Evolutionary conservation across 2,797 vertebrate genomes (phyloP).

Genomic region (Xiphophorus birchmanni): DNA sequence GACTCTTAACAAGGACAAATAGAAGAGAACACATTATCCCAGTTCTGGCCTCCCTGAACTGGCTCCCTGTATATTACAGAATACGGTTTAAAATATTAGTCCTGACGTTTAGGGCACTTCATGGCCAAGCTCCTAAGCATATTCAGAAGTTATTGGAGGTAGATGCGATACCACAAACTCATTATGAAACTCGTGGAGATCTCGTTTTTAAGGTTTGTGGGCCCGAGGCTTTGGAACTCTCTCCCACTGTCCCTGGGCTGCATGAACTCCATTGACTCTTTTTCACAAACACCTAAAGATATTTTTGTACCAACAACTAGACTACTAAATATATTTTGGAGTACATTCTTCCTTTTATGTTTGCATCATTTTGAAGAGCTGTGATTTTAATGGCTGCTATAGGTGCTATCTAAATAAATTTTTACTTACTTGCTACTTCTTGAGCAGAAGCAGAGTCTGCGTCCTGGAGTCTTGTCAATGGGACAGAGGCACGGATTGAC

Average conservation of each 20-base stretch:
- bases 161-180: background rate
- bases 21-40: background rate
- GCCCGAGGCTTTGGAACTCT: background rate
- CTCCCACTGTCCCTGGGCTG: background rate
- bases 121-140: background rate
- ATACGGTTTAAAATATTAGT: background rate
- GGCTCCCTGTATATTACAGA: background rate
- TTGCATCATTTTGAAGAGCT: background rate
- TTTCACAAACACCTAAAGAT: background rate
- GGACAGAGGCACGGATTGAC: background rate
- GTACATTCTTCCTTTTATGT: background rate
- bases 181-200: background rate
- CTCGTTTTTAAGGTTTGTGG: background rate
- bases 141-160: background rate
- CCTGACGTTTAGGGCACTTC: background rate
- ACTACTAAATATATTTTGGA: background rate
- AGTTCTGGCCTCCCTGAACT: background rate
- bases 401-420: background rate
- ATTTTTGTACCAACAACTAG: background rate
- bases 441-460: background rate
- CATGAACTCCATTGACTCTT: background rate
- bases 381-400: background rate
- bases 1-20: background rate
- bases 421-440: background rate
- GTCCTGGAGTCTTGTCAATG: background rate